A percentile compares a stretch with the other conserved stretches of the same genome.
These are phyloP conservation scores for Protophormia terraenovae DNA, from an alignment of 2,888 invertebrate species.

Conservation along the genomic window DNA sequence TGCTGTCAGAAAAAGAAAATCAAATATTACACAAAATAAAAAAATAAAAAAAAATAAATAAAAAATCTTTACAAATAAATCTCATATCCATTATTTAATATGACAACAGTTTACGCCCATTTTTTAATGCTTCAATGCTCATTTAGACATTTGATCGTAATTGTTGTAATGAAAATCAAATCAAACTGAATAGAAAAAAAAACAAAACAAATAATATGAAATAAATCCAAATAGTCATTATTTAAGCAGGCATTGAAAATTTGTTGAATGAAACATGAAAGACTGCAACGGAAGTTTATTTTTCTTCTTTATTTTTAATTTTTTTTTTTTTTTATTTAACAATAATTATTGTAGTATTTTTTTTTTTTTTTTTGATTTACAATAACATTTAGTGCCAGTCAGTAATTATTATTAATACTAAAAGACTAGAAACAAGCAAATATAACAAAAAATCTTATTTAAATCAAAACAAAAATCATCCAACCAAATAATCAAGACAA, in stretches of 20 bases:
- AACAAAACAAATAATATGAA: background rate
- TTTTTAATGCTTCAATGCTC: slow-evolving; percentile 62
- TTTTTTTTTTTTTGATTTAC: too few species aligned
- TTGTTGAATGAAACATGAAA: slow-evolving; percentile 29
- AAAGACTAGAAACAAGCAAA: background rate
- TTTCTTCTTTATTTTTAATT: slow-evolving; percentile 6
- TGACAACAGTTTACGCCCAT: slow-evolving; percentile 59
- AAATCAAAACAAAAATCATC: slow-evolving; percentile 29
- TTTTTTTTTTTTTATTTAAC: background rate
- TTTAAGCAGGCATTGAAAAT: slow-evolving; percentile 59
- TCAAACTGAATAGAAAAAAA: slow-evolving; percentile 20
- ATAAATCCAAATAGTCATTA: slow-evolving; percentile 30
- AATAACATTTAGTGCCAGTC: slow-evolving; percentile 22
- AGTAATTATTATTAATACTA: background rate
- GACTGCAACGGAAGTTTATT: slow-evolving; percentile 48
- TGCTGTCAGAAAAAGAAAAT: background rate
- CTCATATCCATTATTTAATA: slow-evolving; percentile 30
- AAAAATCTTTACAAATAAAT: background rate
- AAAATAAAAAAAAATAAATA: background rate
- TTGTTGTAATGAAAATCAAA: slow-evolving; percentile 43
- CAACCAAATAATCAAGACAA: slow-evolving; percentile 24
- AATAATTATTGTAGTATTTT: slow-evolving; percentile 25
- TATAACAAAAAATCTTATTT: background rate
- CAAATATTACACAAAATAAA: background rate
- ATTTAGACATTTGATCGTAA: slow-evolving; percentile 51